Evolutionary conservation across 2,888 invertebrate genomes (phyloP), one percentile per base, ranked within the genome.

Genomic region (Caenorhabditis sp.): DNA sequence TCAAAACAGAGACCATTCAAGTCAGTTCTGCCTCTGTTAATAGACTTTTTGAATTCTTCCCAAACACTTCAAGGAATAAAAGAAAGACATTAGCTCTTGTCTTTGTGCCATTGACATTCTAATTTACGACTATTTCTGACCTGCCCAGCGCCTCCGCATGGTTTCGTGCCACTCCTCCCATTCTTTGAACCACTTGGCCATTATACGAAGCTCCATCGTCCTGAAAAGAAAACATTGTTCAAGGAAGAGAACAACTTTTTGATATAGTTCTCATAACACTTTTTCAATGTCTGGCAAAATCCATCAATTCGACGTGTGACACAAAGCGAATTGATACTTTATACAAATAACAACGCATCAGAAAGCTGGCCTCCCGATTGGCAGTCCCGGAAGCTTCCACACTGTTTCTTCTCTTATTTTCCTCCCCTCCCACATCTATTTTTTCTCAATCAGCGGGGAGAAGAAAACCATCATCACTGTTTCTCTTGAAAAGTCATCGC

Each of bases 141-240:
- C 87, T 86, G 89, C 94, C 94, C 68, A 98, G 93, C 24, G 96
- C 96, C 90, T 97, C 96, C 1, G 96, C 96, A 72, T 98, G 94
- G 93, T 98, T 98, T 68, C 97, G 94, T 0, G 95, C 98, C 0
- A 98, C 98, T 16, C 98, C 98, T 14, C 98, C 98, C 8, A 95
- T 95, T 76, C 90, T 94, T 90, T 94, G 94, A 59, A 94, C 93
- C 41, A 95, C 94, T 79, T 93, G 93, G 28, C 95, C 95, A 0
- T 93, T 93, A 92, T 96, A 95, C 0, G 96, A 96, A 82, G 95
- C 94, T 35, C 96, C 96, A 91, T 96, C 95, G 69, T 95, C 91
- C 95, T 96, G 94, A 51, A 94, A 79, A 28, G 44, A 31, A 61
- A 66, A 58, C 38, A 22, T 8, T 2, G 8, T 19, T 22, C 7